Evolutionary conservation across 2,888 invertebrate species (phyloP).

Genomic region (Cristatella mucedo): DNA sequence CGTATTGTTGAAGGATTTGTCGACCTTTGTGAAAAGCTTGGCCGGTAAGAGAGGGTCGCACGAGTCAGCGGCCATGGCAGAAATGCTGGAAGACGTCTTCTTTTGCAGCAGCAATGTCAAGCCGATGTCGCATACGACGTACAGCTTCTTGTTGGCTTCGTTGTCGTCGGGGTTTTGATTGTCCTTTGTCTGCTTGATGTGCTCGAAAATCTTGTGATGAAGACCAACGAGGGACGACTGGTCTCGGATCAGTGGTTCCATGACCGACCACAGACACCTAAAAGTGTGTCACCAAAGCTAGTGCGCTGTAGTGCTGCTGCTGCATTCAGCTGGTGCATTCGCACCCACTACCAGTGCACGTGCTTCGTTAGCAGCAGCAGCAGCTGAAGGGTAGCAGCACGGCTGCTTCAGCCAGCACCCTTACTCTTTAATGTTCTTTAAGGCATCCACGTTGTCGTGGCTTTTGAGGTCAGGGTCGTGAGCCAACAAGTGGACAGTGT

Average conservation of each 20-base stretch:
- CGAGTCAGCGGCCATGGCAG: constrained; percentile 62
- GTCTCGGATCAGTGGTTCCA: constrained; percentile 83
- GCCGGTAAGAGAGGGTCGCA: constrained; percentile 42
- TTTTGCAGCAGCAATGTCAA: constrained; percentile 75
- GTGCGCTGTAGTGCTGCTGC: too few relatives aligned
- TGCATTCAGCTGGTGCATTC: too few relatives aligned
- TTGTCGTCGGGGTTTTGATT: constrained; percentile 68
- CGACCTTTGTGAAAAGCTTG: constrained; percentile 42
- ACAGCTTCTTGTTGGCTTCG: constrained; percentile 74
- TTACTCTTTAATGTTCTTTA: constrained; percentile 51
- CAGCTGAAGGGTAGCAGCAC: background rate
- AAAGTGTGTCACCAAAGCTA: background rate
- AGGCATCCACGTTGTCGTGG: constrained; percentile 58
- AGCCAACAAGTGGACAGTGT: constrained; percentile 85
- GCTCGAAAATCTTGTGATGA: constrained; percentile 77
- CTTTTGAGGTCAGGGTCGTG: constrained; percentile 70
- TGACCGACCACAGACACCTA: constrained; percentile 74
- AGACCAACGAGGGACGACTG: constrained; percentile 90
- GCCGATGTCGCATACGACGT: constrained; percentile 87
- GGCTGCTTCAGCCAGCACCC: constrained; percentile 15
- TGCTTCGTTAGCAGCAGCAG: background rate
- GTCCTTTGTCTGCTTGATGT: constrained; percentile 85
- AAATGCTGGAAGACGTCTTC: constrained; percentile 68
- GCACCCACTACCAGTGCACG: background rate
- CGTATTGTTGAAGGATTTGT: constrained; percentile 24